A percentile compares a stretch with the other conserved stretches of the same genome.
Conservation (phyloP, 2,888 invertebrate genomes). For the Callyntrura guangdongensis region DNA sequence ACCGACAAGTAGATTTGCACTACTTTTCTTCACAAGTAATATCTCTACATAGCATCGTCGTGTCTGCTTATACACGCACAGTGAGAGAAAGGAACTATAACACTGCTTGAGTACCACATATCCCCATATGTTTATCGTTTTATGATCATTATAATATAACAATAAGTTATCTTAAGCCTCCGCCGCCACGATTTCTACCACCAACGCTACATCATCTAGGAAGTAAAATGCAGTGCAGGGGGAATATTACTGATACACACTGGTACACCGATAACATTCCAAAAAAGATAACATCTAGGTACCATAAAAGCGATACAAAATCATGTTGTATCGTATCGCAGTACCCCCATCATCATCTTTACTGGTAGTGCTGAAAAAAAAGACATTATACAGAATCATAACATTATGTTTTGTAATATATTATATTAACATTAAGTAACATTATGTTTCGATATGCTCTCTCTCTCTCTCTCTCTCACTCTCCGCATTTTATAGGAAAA, state of each 20-base stretch:
- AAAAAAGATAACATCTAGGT: background rate
- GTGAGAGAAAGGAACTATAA: background rate
- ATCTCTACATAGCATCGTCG: constrained; percentile 13
- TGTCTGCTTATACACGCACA: background rate
- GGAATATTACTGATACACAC: no score
- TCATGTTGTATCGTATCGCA: background rate
- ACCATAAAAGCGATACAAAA: background rate
- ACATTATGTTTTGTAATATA: constrained; percentile 42
- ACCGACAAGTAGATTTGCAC: constrained; percentile 61
- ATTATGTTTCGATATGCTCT: constrained; percentile 32
- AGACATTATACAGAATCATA: constrained; percentile 36
- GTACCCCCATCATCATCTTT: background rate
- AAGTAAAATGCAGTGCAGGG: constrained; percentile 39
- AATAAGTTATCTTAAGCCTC: constrained; percentile 20
- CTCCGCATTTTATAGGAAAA: no score
- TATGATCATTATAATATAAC: constrained; percentile 58
- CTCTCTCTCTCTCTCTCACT: background rate
- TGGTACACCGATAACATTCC: constrained; percentile 36
- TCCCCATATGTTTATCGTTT: constrained; percentile 56
- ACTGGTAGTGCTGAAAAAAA: background rate
- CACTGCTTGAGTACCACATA: background rate
- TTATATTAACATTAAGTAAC: constrained; percentile 47
- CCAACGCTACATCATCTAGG: constrained; percentile 27
- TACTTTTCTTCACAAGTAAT: constrained; percentile 41
- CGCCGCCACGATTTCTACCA: constrained; percentile 29